A percentile compares a stretch with the other conserved stretches of the same genome.
Conservation (phyloP, 2,797 vertebrate genomes). For the Lagocephalus sceleratus region DNA sequence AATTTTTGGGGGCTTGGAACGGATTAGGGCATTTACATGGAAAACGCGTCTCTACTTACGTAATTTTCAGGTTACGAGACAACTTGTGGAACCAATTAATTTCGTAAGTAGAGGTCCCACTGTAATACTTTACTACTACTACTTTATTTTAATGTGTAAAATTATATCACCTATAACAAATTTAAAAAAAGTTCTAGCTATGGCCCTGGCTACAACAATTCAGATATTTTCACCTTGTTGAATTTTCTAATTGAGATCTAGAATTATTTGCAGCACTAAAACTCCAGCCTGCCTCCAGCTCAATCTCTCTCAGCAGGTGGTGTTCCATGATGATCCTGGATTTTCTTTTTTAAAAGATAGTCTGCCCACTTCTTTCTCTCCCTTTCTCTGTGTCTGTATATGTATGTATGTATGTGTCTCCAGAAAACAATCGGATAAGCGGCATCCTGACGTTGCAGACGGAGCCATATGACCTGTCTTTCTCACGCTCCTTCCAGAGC, state of each 20-base stretch:
- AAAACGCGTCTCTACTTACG: no score
- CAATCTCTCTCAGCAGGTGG: conserved; percentile 44
- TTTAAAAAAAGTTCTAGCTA: background rate
- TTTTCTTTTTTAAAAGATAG: conserved; percentile 1
- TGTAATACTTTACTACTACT: no score
- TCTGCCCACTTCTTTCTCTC: conserved; percentile 46
- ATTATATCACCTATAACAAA: no score
- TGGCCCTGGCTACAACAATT: background rate
- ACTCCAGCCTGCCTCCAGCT: conserved; percentile 39
- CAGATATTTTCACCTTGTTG: background rate
- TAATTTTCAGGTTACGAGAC: no score
- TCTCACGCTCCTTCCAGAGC: conserved; percentile 98
- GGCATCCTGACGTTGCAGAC: conserved; percentile 98
- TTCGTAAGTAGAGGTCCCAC: no score
- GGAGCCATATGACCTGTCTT: conserved; percentile 96
- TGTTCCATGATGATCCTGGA: conserved; percentile 27
- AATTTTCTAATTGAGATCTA: background rate
- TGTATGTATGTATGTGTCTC: conserved; percentile 73
- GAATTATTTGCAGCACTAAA: conserved; percentile 43
- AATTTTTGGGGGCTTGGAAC: no score
- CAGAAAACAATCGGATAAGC: conserved; percentile 94
- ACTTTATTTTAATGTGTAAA: no score
- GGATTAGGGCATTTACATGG: no score
- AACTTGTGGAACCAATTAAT: no score
- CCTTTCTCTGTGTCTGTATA: conserved; percentile 68